phyloP scores from a whole-genome alignment of 2,888 invertebrate genomes.

The Selenia dentaria region DNA sequence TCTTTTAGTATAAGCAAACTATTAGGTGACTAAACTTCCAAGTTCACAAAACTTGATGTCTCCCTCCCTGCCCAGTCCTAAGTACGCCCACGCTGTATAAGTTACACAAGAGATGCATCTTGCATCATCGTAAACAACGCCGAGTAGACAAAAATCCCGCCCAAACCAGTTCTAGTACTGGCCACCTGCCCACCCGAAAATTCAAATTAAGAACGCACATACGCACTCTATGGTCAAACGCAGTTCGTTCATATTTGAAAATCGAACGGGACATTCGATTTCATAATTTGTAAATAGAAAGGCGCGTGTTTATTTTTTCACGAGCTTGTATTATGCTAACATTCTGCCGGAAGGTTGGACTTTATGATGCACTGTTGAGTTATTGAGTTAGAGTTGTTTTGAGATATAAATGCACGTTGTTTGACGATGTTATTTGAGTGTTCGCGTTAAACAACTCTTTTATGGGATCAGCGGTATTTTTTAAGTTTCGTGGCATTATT shows the following conservation, averaged over 20 bases:
- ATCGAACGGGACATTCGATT: conserved; percentile 34
- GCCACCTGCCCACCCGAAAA: conserved; percentile 29
- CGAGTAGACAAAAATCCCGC: conserved; percentile 30
- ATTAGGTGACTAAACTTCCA: too few species aligned
- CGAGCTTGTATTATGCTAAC: conserved; percentile 15
- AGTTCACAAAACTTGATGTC: too few species aligned
- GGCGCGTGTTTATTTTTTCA: conserved; percentile 30
- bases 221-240: conserved; percentile 10
- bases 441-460: conserved; percentile 25
- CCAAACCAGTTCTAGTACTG: conserved; percentile 31
- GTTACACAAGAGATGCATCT: not conserved
- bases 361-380: conserved; percentile 21
- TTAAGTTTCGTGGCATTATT: not conserved
- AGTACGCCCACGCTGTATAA: not conserved
- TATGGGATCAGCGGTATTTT: conserved; percentile 29
- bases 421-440: conserved; percentile 11
- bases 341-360: conserved; percentile 1
- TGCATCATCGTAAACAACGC: too few species aligned
- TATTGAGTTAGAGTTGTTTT: conserved; percentile 3
- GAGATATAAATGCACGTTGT: not conserved
- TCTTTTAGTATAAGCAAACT: too few species aligned
- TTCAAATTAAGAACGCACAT: conserved; percentile 26
- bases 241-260: conserved; percentile 33
- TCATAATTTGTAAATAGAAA: conserved; percentile 36
- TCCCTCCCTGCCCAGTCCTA: too few species aligned